Evolutionary conservation across 2,888 invertebrate species (phyloP), one percentile per base, ranked within the genome.

Genomic region (Dynastes hyllus): DNA sequence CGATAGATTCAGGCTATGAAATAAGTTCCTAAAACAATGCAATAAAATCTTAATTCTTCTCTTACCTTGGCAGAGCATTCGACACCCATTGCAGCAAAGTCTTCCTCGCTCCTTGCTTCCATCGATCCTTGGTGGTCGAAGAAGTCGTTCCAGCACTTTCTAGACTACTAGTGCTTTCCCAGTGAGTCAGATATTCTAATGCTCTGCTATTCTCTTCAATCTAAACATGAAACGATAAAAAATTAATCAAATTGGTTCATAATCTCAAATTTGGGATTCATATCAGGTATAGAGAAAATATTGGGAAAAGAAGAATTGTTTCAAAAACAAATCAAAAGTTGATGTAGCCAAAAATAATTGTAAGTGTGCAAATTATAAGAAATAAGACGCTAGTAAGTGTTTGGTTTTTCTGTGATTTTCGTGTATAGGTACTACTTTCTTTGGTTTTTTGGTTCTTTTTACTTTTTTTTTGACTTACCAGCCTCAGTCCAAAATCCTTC

Each of bases 151-250:
- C 93, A 81, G 94, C 93, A 81, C 96, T 96, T 88, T 96, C 96
- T 87, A 96, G 95, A 90, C 95, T 95, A 81, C 94, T 94, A 82
- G 95, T 95, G 83, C 95, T 95, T 87, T 95, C 94, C 83, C 94
- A 93, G 83, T 95, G 95, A 77, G 94, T 95, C 84, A 96, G 92
- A 88, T 96, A 96, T 88, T 96, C 96, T 86, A 97, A 91, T 83
- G 96, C 95, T 86, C 96, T 93, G 86, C 96, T 96, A 89, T 97
- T 97, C 91, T 98, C 97, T 91, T 98, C 98, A 89, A 98, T 98
- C 98, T 98, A 90, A 77, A 86, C 87, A 83, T 79, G 32, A 81
- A 81, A 75, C 70, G 53, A 58, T 3, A 45, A 63, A n/a, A 58
- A 16, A 58, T 37, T 11, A 73, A 61, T 22, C 13, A 5, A 37